Conservation (phyloP, 2,797 vertebrate species). For the Eospalax fontanierii region DNA sequence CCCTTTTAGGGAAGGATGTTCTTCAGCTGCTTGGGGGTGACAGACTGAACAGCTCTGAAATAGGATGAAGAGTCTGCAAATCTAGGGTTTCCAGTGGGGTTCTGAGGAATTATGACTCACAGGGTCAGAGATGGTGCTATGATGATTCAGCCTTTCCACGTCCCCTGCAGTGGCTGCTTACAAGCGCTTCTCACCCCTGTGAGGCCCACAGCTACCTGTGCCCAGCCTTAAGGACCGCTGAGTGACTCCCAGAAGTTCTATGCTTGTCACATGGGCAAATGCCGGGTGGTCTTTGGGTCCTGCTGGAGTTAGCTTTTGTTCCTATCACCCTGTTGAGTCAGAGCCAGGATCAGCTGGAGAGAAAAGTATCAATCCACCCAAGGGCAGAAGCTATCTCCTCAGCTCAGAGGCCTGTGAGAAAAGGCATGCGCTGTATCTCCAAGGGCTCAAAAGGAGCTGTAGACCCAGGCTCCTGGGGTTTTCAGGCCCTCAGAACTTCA, state of each 20-base stretch:
- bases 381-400: neutral
- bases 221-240: neutral
- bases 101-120: neutral
- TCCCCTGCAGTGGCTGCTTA: neutral
- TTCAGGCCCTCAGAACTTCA: neutral
- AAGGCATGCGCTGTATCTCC: neutral
- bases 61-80: neutral
- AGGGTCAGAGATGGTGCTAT: neutral
- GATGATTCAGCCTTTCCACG: neutral
- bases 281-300: neutral
- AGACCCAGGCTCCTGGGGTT: neutral
- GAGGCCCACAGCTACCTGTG: neutral
- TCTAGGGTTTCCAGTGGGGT: neutral
- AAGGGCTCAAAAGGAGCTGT: neutral
- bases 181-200: neutral
- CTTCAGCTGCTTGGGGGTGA: neutral
- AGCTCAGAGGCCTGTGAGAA: neutral
- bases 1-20: neutral
- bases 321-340: neutral
- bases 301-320: neutral
- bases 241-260: neutral
- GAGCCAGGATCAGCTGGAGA: neutral
- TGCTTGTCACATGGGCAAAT: neutral
- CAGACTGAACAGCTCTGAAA: neutral
- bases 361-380: neutral